Base-by-base conservation (phyloP, 2,888 invertebrate genomes). In the Blomia tropicalis region DNA sequence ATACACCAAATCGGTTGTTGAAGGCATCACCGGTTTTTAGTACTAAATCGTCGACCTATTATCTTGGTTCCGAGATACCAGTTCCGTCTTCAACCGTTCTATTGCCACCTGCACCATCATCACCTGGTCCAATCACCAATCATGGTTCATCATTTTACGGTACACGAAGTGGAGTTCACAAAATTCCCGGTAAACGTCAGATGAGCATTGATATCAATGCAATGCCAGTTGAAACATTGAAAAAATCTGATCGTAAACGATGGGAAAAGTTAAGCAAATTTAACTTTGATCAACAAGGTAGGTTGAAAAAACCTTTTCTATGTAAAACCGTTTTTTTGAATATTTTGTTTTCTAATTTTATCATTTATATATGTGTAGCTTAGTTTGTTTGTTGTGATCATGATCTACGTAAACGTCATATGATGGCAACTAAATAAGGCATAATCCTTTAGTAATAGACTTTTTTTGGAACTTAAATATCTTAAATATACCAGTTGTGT, bases 251-350 rank as follows among this genome's bases (percentile, higher is more conserved):
- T 47, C 69, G 70, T 63, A 74, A 83, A 72, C 81, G 82, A 69
- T 77, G 83, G 73, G 84, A 85, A 73, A 83, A 82, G 77, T 75
- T 84, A 70, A 81, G 82, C 70, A 82, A 83, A 78, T 81, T 84
- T 77, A 85, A 85, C 79, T 83, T 84, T 71, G 86, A 87, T 76
- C 79, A 84, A 71, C 84, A 85, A 76, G 86, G 87, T 87, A 82
- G 79, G 82, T 64, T 4, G 4, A 25, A 14, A n/a, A 27, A 23
- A 30, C 14, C 51, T 3, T n/a, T n/a, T 17, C n/a, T n/a, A n/a
- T n/a, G n/a, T n/a, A n/a, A n/a, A n/a, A n/a, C n/a, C n/a, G n/a
- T n/a, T n/a, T n/a, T n/a, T n/a, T n/a, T n/a, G n/a, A n/a, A n/a
- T n/a, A n/a, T n/a, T n/a, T n/a, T n/a, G n/a, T n/a, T n/a, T n/a